Conservation (phyloP, 2,797 vertebrate genomes). For the Phyllotis vaccarum region DNA sequence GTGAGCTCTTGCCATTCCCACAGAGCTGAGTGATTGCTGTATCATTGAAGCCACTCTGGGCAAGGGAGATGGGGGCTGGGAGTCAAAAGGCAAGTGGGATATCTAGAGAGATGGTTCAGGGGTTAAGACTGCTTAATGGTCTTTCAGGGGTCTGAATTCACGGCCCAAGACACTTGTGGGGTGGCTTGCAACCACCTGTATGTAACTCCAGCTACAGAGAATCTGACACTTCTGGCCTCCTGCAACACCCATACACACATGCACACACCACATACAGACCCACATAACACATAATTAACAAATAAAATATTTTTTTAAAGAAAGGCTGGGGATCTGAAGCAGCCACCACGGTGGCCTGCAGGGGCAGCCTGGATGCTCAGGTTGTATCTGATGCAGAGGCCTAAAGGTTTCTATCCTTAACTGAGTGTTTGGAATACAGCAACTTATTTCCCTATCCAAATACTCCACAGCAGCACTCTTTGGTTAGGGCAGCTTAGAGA, state of each 20-base stretch:
- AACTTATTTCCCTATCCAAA: neutral
- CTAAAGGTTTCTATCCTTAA: slow-evolving; percentile 37
- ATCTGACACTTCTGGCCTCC: neutral
- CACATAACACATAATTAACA: neutral
- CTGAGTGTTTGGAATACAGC: slow-evolving; percentile 27
- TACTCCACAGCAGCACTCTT: neutral
- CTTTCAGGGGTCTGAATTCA: neutral
- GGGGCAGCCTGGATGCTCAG: neutral
- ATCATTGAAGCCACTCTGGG: slow-evolving; percentile 8
- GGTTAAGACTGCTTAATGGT: neutral
- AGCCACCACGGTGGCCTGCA: neutral
- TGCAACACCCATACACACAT: neutral
- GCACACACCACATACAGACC: neutral
- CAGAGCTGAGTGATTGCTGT: slow-evolving; percentile 30
- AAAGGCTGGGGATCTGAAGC: neutral
- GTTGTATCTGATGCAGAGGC: neutral
- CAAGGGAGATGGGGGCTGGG: neutral
- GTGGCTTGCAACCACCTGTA: neutral
- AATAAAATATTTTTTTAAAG: neutral
- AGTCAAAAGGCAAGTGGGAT: neutral
- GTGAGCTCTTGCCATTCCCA: slow-evolving; percentile 6
- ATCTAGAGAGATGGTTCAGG: neutral
- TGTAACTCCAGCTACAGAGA: neutral
- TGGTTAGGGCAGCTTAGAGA: neutral
- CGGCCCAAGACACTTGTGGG: neutral